Conservation (phyloP, 2,888 invertebrate species). For the Athrips mouffetella region DNA sequence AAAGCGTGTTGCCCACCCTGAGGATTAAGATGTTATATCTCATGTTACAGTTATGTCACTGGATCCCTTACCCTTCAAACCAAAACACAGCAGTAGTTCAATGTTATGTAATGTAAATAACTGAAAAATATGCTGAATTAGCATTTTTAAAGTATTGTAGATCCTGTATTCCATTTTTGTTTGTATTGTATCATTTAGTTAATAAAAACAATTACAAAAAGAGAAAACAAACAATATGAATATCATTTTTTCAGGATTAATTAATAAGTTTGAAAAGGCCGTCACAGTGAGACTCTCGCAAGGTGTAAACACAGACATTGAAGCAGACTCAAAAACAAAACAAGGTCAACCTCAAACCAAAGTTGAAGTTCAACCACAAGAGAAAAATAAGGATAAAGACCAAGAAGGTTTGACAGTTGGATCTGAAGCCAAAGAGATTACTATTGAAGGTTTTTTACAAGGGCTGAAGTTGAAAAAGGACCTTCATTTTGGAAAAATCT, state of each 20-base stretch:
- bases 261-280: slow-evolving; percentile 55
- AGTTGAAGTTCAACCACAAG: slow-evolving; percentile 22
- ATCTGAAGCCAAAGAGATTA: slow-evolving; percentile 54
- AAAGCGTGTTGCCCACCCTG: too few species aligned
- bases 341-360: slow-evolving; percentile 23
- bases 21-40: too few species aligned
- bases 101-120: too few species aligned
- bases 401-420: slow-evolving; percentile 43
- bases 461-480: slow-evolving; percentile 64
- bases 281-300: slow-evolving; percentile 40
- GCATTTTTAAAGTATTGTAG: too few species aligned
- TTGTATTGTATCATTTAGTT: too few species aligned
- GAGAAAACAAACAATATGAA: too few species aligned
- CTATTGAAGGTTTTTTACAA: slow-evolving; percentile 56
- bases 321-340: slow-evolving; percentile 19
- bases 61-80: too few species aligned
- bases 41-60: too few species aligned
- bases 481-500: slow-evolving; percentile 61
- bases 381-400: slow-evolving; percentile 22
- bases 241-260: slow-evolving; percentile 42
- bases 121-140: too few species aligned
- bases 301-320: slow-evolving; percentile 19
- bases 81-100: too few species aligned
- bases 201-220: too few species aligned
- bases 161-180: too few species aligned